Percentiles rank a stretch among this genome's conserved stretches.
phyloP scores from a whole-genome alignment of 2,888 invertebrate genomes.

The Noctua fimbriata region DNA sequence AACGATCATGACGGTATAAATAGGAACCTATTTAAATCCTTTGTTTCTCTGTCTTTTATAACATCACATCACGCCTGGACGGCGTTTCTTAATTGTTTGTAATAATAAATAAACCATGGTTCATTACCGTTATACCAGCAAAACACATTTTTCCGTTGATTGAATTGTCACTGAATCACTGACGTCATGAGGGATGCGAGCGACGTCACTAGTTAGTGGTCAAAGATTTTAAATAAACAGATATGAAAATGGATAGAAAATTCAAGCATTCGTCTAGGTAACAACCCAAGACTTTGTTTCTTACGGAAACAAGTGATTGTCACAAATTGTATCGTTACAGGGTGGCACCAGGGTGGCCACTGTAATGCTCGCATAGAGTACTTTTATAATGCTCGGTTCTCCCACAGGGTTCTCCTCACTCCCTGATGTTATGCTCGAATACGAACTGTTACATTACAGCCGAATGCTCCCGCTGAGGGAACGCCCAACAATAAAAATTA shows the following conservation, averaged over 20 bases:
- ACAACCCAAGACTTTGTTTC: not conserved
- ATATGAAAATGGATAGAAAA: not conserved
- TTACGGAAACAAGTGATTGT: not conserved
- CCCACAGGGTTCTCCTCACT: not conserved
- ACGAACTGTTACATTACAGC: not conserved
- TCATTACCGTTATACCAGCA: not conserved
- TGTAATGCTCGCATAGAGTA: too few species aligned
- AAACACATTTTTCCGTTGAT: slow-evolving; percentile 31
- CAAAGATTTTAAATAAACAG: slow-evolving; percentile 47
- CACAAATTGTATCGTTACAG: not conserved
- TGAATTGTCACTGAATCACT: slow-evolving; percentile 26
- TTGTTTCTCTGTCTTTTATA: not conserved
- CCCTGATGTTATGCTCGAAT: not conserved
- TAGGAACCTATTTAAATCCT: not conserved
- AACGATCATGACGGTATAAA: not conserved
- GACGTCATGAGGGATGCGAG: slow-evolving; percentile 43
- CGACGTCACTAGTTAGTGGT: slow-evolving; percentile 49
- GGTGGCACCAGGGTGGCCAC: not conserved
- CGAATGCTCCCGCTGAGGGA: not conserved
- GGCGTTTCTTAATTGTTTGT: not conserved
- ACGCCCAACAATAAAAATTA: not conserved
- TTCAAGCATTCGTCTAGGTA: not conserved
- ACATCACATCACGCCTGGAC: not conserved
- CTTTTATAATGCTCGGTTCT: not conserved
- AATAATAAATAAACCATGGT: not conserved